phyloP scores from a whole-genome alignment of 2,797 vertebrate species.

The Sebastes goodei region DNA sequence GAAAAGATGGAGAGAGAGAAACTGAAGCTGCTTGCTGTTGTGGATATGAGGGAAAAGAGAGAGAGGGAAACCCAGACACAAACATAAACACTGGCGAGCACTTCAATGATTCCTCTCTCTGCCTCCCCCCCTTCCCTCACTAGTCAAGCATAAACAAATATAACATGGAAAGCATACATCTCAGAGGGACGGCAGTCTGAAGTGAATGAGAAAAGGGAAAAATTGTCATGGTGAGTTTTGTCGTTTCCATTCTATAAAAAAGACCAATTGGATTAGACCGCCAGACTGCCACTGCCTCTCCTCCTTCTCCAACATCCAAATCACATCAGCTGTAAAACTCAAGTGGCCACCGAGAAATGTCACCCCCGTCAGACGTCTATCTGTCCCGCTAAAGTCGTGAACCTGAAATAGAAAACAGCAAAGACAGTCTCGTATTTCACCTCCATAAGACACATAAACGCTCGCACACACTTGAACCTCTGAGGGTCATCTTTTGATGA shows the following conservation, averaged over 20 bases:
- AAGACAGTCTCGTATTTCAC: conserved; percentile 34
- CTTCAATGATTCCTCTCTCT: conserved; percentile 74
- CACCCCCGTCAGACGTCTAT: conserved; percentile 37
- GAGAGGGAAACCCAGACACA: conserved; percentile 75
- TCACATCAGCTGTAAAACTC: conserved; percentile 44
- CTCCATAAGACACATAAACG: conserved; percentile 8
- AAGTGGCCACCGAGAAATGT: conserved; percentile 40
- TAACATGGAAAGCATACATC: conserved; percentile 66
- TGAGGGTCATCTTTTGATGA: conserved; percentile 18
- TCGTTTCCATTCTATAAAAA: conserved; percentile 45
- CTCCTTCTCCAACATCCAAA: conserved; percentile 19
- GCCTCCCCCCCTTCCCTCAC: conserved; percentile 25
- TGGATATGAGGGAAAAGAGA: conserved; percentile 54
- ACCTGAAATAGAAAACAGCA: conserved; percentile 49
- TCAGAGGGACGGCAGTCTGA: conserved; percentile 35
- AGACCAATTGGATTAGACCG: conserved; percentile 25
- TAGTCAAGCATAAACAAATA: conserved; percentile 71
- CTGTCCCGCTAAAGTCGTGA: conserved; percentile 31
- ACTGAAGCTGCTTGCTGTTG: conserved; percentile 65
- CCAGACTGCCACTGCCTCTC: conserved; percentile 5
- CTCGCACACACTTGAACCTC: background rate
- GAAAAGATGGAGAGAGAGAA: conserved; percentile 18
- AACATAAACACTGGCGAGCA: conserved; percentile 79
- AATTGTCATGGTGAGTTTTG: conserved; percentile 33
- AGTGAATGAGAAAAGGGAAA: conserved; percentile 47